Evolutionary conservation across 2,113 vertebrate species (phyloP).

Genomic region (Hipposideros armiger): DNA sequence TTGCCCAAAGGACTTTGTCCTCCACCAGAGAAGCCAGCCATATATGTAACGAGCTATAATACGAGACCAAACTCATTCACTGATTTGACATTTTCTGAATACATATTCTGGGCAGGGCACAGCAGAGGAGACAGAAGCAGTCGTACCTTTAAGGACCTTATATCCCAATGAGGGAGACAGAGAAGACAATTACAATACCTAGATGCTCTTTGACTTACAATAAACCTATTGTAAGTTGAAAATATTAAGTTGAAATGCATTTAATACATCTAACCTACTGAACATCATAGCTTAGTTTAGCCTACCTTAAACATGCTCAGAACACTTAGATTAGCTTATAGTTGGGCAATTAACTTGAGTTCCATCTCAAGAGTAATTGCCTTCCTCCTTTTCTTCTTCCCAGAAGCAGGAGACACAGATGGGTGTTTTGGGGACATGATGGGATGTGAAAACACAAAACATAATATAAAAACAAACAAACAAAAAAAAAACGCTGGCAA

Average conservation of each 20-base stretch:
- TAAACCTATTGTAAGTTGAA: too few relatives aligned
- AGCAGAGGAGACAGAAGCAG: background rate
- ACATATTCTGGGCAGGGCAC: background rate
- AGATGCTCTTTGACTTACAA: background rate
- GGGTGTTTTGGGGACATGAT: background rate
- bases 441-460: background rate
- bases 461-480: background rate
- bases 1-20: constrained; percentile 31
- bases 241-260: background rate
- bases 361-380: background rate
- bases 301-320: background rate
- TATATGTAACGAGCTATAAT: background rate
- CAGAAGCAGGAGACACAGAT: background rate
- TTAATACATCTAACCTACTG: background rate
- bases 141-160: background rate
- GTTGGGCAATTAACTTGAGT: background rate
- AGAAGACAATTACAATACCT: background rate
- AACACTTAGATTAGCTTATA: background rate
- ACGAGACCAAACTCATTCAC: background rate
- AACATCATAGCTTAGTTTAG: background rate
- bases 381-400: background rate
- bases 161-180: background rate
- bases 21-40: background rate
- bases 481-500: background rate
- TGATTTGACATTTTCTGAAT: background rate